Conservation (phyloP, 2,797 vertebrate genomes). For the Urophycis tenuis region DNA sequence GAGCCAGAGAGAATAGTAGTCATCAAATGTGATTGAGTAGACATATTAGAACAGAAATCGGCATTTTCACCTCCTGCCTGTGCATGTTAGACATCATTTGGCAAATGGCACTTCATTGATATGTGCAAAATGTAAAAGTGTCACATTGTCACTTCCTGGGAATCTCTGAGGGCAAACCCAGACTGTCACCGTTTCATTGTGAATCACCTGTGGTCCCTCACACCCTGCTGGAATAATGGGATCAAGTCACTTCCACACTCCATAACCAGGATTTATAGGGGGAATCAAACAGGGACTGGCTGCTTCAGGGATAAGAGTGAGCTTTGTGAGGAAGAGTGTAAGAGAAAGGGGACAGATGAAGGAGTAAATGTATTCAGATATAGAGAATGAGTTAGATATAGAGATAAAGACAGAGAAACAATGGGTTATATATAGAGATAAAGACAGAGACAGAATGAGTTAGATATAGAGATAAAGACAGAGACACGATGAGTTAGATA, state of each 20-base stretch:
- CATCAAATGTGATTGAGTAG: background rate
- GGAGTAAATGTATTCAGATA: background rate
- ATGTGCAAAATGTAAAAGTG: slow-evolving; percentile 54
- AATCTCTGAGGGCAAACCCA: slow-evolving; percentile 45
- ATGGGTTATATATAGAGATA: too few species aligned
- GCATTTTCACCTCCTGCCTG: slow-evolving; percentile 19
- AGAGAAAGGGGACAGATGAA: slow-evolving; percentile 23
- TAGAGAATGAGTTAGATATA: background rate
- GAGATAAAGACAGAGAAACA: slow-evolving; percentile 36
- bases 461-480: too few species aligned
- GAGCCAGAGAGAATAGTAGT: background rate
- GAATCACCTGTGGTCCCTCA: slow-evolving; percentile 62
- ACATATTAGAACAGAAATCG: slow-evolving; percentile 6
- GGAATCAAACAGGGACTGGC: slow-evolving; percentile 64
- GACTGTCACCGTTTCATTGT: slow-evolving; percentile 60
- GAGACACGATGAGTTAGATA: too few species aligned
- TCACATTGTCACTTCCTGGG: slow-evolving; percentile 45
- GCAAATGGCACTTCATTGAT: slow-evolving; percentile 50
- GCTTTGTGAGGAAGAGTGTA: slow-evolving; percentile 52
- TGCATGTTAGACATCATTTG: background rate
- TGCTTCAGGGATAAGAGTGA: slow-evolving; percentile 54
- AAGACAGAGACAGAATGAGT: too few species aligned
- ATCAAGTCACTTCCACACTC: slow-evolving; percentile 66
- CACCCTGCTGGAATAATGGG: slow-evolving; percentile 67
- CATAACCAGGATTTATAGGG: slow-evolving; percentile 71